Percentiles rank a stretch among this genome's conserved stretches.
phyloP scores from a whole-genome alignment of 1,140 invertebrate species.

The Drosophila paulistorum region DNA sequence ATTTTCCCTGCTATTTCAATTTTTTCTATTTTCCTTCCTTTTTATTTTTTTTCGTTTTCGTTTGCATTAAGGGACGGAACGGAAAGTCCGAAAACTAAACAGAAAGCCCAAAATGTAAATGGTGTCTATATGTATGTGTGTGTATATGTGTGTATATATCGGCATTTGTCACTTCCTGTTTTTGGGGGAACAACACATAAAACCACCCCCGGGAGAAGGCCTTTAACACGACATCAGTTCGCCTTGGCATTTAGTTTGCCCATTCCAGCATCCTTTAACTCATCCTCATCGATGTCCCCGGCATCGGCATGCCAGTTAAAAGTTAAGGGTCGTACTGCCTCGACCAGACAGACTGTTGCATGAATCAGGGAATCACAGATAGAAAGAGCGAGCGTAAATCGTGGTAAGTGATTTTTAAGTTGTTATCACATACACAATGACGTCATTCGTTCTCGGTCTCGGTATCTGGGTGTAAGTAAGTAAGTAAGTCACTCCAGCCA shows the following conservation, averaged over 20 bases:
- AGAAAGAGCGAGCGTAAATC: slow-evolving; percentile 58
- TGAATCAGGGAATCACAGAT: slow-evolving; percentile 57
- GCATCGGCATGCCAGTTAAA: slow-evolving; percentile 12
- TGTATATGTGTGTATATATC: slow-evolving; percentile 45
- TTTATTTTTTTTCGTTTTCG: slow-evolving; percentile 34
- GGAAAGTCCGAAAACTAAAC: slow-evolving; percentile 75
- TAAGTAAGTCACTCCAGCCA: background rate
- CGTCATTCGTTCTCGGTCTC: slow-evolving; percentile 44
- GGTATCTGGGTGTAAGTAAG: no score
- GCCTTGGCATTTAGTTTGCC: slow-evolving; percentile 50
- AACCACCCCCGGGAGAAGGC: slow-evolving; percentile 55
- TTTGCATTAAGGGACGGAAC: slow-evolving; percentile 19
- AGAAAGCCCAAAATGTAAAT: slow-evolving; percentile 69
- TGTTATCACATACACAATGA: slow-evolving; percentile 60
- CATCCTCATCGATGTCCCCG: slow-evolving; percentile 27
- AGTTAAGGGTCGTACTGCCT: slow-evolving; percentile 36
- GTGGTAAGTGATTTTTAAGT: slow-evolving; percentile 82
- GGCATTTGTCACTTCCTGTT: slow-evolving; percentile 79
- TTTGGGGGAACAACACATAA: slow-evolving; percentile 46
- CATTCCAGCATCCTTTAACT: slow-evolving; percentile 7
- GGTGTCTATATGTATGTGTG: slow-evolving; percentile 26
- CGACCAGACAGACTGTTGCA: slow-evolving; percentile 65
- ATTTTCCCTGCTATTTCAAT: slow-evolving; percentile 71
- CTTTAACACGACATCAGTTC: slow-evolving; percentile 55
- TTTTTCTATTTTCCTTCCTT: background rate